These are phyloP conservation scores for Prosapia bicincta DNA, from an alignment of 2,888 invertebrate species.

Conservation along the genomic window DNA sequence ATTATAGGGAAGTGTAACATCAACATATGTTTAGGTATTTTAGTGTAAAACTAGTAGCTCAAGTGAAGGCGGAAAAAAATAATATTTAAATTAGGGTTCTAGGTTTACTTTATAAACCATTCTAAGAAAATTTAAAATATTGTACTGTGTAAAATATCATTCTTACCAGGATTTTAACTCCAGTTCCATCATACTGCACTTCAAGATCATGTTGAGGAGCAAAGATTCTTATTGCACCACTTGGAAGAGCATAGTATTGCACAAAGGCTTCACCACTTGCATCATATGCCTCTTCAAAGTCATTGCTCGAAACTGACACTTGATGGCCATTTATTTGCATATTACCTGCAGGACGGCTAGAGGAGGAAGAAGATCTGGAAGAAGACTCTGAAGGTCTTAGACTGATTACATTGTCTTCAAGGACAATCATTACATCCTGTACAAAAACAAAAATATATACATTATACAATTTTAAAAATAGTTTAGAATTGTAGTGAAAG, in stretches of 20 bases:
- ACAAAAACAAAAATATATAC: conserved; percentile 31
- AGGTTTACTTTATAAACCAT: too few relatives aligned
- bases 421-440: conserved; percentile 49
- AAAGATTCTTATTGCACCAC: conserved; percentile 55
- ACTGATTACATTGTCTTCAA: conserved; percentile 49
- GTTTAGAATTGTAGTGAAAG: too few relatives aligned
- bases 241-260: conserved; percentile 50
- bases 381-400: conserved; percentile 29
- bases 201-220: conserved; percentile 49
- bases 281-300: conserved; percentile 49
- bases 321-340: conserved; percentile 42
- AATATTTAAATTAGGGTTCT: background rate
- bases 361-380: background rate
- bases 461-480: background rate
- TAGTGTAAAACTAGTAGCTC: too few relatives aligned
- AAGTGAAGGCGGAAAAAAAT: too few relatives aligned
- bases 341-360: conserved; percentile 36
- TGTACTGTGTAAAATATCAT: background rate
- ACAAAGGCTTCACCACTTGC: conserved; percentile 42
- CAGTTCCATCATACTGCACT: conserved; percentile 57
- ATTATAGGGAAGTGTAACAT: too few relatives aligned
- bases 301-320: conserved; percentile 42
- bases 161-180: conserved; percentile 47
- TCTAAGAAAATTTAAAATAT: too few relatives aligned
- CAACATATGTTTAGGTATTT: too few relatives aligned